A percentile compares a stretch with the other conserved stretches of the same genome.
phyloP scores from a whole-genome alignment of 2,888 invertebrate genomes.

The Volucella bombylans region DNA sequence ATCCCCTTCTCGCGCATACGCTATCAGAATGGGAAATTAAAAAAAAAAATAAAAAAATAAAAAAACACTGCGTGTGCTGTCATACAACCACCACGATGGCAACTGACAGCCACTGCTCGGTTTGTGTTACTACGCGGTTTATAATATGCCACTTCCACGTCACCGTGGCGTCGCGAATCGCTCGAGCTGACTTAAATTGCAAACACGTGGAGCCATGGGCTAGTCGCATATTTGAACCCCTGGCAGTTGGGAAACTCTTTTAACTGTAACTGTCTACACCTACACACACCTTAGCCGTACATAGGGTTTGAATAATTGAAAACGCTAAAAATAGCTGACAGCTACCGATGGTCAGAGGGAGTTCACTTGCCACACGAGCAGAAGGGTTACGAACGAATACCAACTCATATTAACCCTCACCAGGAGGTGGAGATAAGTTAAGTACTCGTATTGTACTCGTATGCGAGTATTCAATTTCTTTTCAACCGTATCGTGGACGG shows the following conservation, averaged over 20 bases:
- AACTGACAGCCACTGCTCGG: conserved; percentile 27
- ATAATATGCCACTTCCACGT: too few relatives aligned
- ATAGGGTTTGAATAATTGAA: conserved; percentile 9
- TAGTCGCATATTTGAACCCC: conserved; percentile 12
- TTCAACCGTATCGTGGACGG: conserved; percentile 39
- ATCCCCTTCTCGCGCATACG: conserved; percentile 24
- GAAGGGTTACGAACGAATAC: too few relatives aligned
- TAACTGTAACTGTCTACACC: conserved; percentile 24
- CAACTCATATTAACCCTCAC: too few relatives aligned
- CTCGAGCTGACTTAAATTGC: conserved; percentile 19
- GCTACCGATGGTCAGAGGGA: neutral
- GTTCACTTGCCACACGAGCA: neutral
- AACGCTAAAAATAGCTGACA: conserved; percentile 32
- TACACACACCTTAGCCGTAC: neutral
- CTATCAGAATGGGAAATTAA: conserved; percentile 11
- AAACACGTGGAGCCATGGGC: conserved; percentile 22
- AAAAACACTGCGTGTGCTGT: conserved; percentile 2
- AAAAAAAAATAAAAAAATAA: neutral
- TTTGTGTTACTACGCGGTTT: too few relatives aligned
- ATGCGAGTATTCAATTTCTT: conserved; percentile 42
- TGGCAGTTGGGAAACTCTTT: conserved; percentile 31
- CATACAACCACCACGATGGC: conserved; percentile 1
- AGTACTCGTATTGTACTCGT: too few relatives aligned
- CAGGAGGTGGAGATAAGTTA: too few relatives aligned
- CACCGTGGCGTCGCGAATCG: neutral